Evolutionary conservation across 64 coral and sea anemone species (phyloP).

Genomic region (Anthopleura sola): DNA sequence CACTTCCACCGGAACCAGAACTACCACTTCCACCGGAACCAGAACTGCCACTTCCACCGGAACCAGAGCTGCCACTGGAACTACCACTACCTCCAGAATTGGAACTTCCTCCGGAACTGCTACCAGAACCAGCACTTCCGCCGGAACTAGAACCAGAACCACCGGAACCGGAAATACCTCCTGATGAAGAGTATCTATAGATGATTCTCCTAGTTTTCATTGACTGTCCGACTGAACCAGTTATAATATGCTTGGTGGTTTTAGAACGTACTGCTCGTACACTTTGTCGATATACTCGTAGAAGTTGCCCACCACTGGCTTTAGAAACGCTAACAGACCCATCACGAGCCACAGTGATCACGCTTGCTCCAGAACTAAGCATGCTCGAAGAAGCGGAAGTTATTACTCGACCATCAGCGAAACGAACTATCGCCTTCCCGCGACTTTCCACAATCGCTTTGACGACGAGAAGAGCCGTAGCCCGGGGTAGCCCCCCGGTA

Average conservation of each 20-base stretch:
- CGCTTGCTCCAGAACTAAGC: conserved; percentile 32
- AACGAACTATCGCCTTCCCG: conserved; percentile 55
- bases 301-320: background rate
- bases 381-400: conserved; percentile 15
- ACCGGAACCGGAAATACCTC: background rate
- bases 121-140: background rate
- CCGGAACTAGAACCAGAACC: background rate
- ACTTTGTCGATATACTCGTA: conserved; percentile 22
- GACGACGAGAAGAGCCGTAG: conserved; percentile 42
- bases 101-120: background rate
- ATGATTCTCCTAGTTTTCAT: conserved; percentile 1
- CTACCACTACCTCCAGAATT: background rate
- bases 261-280: conserved; percentile 8
- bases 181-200: background rate
- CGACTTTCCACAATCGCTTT: conserved; percentile 49
- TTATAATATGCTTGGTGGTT: background rate
- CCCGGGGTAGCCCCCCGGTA: conserved; percentile 20
- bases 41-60: background rate
- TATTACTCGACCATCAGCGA: conserved; percentile 33
- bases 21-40: background rate
- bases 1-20: background rate
- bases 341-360: conserved; percentile 34
- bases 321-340: conserved; percentile 26
- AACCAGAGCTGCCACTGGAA: background rate
- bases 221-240: conserved; percentile 4